phyloP scores from a whole-genome alignment of 1,140 invertebrate species.

The Papilio polytes region DNA sequence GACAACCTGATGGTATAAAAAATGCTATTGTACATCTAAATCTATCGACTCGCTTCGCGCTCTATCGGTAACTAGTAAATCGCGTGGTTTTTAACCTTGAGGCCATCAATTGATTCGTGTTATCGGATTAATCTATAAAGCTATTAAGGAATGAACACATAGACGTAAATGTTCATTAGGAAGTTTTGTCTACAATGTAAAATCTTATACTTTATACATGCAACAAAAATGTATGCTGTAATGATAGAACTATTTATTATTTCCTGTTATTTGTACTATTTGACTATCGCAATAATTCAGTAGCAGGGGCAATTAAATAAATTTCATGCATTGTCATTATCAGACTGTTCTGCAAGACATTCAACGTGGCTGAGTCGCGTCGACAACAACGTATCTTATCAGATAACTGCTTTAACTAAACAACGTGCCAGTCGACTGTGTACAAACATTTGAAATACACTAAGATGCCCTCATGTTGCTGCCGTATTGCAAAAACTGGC shows the following conservation, averaged over 20 bases:
- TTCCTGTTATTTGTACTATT: neutral
- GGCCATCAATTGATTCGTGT: slow-evolving; percentile 23
- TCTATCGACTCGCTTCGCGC: neutral
- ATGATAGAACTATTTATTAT: neutral
- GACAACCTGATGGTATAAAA: neutral
- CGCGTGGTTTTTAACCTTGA: slow-evolving; percentile 22
- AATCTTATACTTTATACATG: neutral
- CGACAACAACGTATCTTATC: slow-evolving; percentile 8
- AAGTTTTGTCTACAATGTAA: neutral
- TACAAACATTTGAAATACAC: neutral
- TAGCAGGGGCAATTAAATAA: neutral
- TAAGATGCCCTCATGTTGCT: neutral
- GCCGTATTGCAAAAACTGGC: neutral
- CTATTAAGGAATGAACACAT: neutral
- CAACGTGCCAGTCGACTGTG: slow-evolving; percentile 5
- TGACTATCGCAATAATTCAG: neutral
- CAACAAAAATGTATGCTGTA: no score
- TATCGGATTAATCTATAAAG: slow-evolving; percentile 19
- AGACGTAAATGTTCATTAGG: neutral
- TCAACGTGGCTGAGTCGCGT: neutral
- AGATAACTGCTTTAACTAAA: slow-evolving; percentile 11
- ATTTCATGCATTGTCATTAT: neutral
- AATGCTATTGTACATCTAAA: neutral
- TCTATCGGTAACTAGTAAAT: slow-evolving; percentile 7
- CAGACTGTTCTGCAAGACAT: slow-evolving; percentile 5